Base-by-base conservation (phyloP, 2,797 vertebrate species). In the Sebastes matsubarae region DNA sequence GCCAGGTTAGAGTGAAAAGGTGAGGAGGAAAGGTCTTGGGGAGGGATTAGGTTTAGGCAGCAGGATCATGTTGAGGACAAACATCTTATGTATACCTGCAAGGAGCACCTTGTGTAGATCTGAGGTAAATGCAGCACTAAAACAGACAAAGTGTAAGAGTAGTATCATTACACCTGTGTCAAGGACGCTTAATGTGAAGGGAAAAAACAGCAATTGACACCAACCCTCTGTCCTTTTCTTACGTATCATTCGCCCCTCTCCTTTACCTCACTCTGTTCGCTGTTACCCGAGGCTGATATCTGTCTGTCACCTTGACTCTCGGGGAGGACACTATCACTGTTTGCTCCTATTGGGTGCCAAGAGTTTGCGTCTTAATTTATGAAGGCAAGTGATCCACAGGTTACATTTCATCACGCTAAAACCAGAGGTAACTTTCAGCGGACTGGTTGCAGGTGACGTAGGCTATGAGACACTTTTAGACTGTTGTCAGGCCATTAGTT, bases 141-240 rank as follows among this genome's bases (percentile, higher is more conserved):
- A 88, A 89, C 38, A 70, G 80, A 78, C 85, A 80, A 86, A 83
- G 85, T 80, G 89, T 84, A 88, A 88, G 88, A 90, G 80, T 80
- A 46, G 88, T 90, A 88, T 92, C 91, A 87, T 90, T 93, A 90
- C 92, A 87, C 81, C 32, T 50, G 81, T 80, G 89, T 94, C 88
- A 93, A 87, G 86, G 90, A 88, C 79, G 75, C 81, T 93, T 93
- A 93, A 88, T 75, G 86, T 87, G 86, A 88, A 87, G 84, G 80
- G 27, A 54, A 76, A 87, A 89, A 84, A 59, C 67, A 77, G 90
- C 89, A 95, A 83, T 36, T 78, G 92, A 95, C 91, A 95, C 94
- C 93, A 73, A 81, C 83, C 66, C 79, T 82, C 90, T 88, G 87
- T 83, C 88, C 79, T 80, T 91, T 77, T 90, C 90, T 89, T 89